These are phyloP conservation scores for Neopelma chrysocephalum DNA, from an alignment of 2,797 vertebrate species.

Conservation along the genomic window DNA sequence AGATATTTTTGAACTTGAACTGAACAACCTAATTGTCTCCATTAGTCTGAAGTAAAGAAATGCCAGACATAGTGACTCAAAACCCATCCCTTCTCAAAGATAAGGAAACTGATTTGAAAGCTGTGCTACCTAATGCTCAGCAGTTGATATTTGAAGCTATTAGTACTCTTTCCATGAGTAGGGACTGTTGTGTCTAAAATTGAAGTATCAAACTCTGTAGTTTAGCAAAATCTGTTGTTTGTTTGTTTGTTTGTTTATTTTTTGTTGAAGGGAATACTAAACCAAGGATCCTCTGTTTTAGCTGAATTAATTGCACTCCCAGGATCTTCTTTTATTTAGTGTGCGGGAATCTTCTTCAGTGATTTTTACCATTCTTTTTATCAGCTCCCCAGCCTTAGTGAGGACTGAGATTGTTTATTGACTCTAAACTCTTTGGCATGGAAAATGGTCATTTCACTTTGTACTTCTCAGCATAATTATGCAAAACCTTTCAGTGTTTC, in stretches of 20 bases:
- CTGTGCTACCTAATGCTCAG: background rate
- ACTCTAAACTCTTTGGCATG: background rate
- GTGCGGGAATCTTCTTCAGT: background rate
- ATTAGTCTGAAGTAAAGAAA: background rate
- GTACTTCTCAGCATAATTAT: background rate
- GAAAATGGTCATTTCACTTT: background rate
- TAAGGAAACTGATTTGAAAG: background rate
- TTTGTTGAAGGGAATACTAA: background rate
- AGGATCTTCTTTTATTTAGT: background rate
- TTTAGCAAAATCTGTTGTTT: background rate
- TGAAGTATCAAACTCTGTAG: background rate
- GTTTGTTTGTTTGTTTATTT: background rate
- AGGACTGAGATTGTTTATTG: background rate
- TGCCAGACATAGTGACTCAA: background rate
- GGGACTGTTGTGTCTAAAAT: background rate
- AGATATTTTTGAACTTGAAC: background rate
- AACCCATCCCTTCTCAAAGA: background rate
- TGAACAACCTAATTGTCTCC: background rate
- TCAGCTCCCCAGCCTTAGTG: background rate
- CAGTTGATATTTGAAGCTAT: background rate
- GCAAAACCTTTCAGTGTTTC: background rate
- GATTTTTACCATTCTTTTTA: background rate
- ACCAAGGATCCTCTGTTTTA: background rate
- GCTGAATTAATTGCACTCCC: background rate
- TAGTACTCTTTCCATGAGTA: background rate